Conservation (phyloP, 1,140 invertebrate genomes). For the Drosophila burlai region DNA sequence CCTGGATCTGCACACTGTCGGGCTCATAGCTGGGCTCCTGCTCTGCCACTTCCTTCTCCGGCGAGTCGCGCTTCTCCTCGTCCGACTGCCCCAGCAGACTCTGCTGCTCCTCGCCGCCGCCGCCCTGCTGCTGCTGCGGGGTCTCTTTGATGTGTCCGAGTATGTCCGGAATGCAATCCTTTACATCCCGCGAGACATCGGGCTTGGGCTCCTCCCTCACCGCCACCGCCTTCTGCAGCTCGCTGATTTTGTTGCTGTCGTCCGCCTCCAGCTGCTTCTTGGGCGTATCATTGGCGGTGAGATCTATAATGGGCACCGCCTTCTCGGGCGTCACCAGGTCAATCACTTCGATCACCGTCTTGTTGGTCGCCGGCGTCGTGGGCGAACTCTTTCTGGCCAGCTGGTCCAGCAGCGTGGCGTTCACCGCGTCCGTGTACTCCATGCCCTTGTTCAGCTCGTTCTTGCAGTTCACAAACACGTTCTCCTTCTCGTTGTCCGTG, state of each 20-base stretch:
- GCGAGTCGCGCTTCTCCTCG: constrained; percentile 83
- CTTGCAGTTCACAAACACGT: constrained; percentile 81
- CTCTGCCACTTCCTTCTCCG: constrained; percentile 86
- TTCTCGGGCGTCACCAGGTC: constrained; percentile 82
- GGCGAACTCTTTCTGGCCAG: constrained; percentile 65
- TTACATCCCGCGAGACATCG: constrained; percentile 79
- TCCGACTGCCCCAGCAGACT: constrained; percentile 61
- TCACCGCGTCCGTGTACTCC: constrained; percentile 82
- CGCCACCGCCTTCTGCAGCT: constrained; percentile 45
- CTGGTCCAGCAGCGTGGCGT: constrained; percentile 76
- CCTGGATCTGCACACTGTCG: constrained; percentile 83
- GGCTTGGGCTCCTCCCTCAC: constrained; percentile 52
- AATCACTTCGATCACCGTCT: constrained; percentile 74
- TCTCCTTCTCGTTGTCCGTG: constrained; percentile 84
- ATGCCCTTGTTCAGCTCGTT: constrained; percentile 84
- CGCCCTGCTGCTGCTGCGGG: constrained; percentile 50
- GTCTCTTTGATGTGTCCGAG: constrained; percentile 71
- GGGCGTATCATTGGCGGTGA: constrained; percentile 63
- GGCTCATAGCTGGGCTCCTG: constrained; percentile 86
- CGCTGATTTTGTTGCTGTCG: constrained; percentile 77
- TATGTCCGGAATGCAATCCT: constrained; percentile 79
- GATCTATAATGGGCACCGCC: constrained; percentile 71
- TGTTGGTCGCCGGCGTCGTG: constrained; percentile 71
- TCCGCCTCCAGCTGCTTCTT: constrained; percentile 52
- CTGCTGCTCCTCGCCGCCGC: constrained; percentile 57